Percentiles rank a stretch among this genome's conserved stretches.
Evolutionary conservation across 2,888 invertebrate species (phyloP).

Genomic region (Drosophila fungiperda): DNA sequence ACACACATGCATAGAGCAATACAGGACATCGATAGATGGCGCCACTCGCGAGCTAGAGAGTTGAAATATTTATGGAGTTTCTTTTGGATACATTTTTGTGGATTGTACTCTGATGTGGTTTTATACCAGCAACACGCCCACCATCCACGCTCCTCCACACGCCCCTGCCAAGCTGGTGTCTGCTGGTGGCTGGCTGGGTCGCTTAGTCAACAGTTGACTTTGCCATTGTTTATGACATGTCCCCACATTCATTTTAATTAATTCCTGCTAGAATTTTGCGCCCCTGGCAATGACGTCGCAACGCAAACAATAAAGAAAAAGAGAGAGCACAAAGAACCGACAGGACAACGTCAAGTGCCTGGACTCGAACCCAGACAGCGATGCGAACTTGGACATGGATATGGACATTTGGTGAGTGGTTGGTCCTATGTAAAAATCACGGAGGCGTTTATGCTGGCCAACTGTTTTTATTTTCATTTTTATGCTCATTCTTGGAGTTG

Average conservation of each 20-base stretch:
- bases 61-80: slow-evolving; percentile 80
- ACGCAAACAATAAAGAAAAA: slow-evolving; percentile 68
- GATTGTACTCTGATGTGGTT: slow-evolving; percentile 70
- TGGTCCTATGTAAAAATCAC: slow-evolving; percentile 76
- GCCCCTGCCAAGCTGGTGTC: slow-evolving; percentile 5
- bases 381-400: slow-evolving; percentile 14
- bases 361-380: slow-evolving; percentile 26
- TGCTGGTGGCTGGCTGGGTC: slow-evolving; percentile 36
- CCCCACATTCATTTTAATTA: slow-evolving; percentile 81
- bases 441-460: slow-evolving; percentile 76
- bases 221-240: slow-evolving; percentile 79
- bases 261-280: slow-evolving; percentile 75
- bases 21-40: slow-evolving; percentile 77
- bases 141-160: slow-evolving; percentile 4
- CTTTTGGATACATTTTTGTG: slow-evolving; percentile 77
- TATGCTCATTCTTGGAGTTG: slow-evolving; percentile 56
- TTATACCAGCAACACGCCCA: slow-evolving; percentile 62
- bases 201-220: slow-evolving; percentile 80
- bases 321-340: slow-evolving; percentile 20
- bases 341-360: slow-evolving; percentile 39
- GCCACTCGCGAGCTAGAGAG: slow-evolving; percentile 73
- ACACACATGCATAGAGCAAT: slow-evolving; percentile 24
- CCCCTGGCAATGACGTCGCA: slow-evolving; percentile 78
- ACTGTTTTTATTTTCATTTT: slow-evolving; percentile 80
- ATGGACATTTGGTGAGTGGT: slow-evolving; percentile 34